Evolutionary conservation across 2,888 invertebrate species (phyloP), one percentile per base, ranked within the genome.

Genomic region (Drosophila robusta): DNA sequence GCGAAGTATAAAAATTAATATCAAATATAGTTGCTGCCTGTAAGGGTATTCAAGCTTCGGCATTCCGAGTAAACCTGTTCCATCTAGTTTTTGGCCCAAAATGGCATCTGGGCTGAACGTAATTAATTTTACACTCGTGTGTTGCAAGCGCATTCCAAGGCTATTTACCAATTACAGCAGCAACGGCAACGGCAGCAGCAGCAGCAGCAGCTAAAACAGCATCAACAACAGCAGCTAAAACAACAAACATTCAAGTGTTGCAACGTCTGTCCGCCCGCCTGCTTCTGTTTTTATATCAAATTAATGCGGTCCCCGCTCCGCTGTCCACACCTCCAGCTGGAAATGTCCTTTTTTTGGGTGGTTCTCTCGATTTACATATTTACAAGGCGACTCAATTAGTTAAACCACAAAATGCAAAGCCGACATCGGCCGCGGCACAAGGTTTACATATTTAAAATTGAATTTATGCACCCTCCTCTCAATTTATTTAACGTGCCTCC

Each of bases 381-480:
- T 76, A 88, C 79, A 89, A 89, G 89, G 85, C 84, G 85, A 91
- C 91, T 91, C 91, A 92, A 92, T 92, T 92, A 91, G 92, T 91
- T 91, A 90, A 91, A 91, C 91, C 91, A 84, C 91, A 91, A 90
- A 89, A 90, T 84, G 83, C 66, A 90, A 87, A 87, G 85, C 77
- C 79, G 83, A 50, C 55, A 32, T 42, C 46, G 54, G 56, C 26
- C 36, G 38, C 44, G 18, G 42, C 61, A 47, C 56, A 76, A 78
- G 73, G 67, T 85, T 77, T 82, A 75, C 72, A 58, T 85, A 90
- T 87, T 89, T 76, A 75, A 85, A 91, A 91, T 91, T 91, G 87
- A 91, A 92, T 92, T 92, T 92, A 92, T 92, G 91, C 92, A 92
- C 91, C 91, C 91, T 90, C 70, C 75, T 47, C 66, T 64, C 75